Evolutionary conservation across 2,888 invertebrate genomes (phyloP).

Genomic region (Drosophila longiperda): DNA sequence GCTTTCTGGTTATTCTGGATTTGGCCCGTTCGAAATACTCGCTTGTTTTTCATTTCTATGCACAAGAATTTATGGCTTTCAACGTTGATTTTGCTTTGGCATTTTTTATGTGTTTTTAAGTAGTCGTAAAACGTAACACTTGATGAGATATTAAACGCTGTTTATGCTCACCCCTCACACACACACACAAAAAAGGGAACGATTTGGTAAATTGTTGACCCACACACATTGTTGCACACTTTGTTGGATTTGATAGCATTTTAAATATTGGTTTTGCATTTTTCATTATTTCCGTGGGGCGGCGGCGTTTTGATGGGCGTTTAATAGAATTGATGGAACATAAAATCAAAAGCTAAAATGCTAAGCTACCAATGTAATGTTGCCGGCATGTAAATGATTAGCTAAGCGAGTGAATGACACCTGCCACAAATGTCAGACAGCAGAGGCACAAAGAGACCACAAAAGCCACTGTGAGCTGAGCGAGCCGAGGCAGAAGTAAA

Average conservation of each 20-base stretch:
- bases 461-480: conserved; percentile 31
- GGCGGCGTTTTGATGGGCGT: conserved; percentile 46
- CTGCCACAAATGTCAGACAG: conserved; percentile 57
- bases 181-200: conserved; percentile 3
- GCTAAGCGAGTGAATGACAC: conserved; percentile 63
- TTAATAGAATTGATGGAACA: conserved; percentile 68
- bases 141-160: conserved; percentile 83
- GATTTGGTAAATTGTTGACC: conserved; percentile 10
- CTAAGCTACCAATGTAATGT: conserved; percentile 7
- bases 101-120: conserved; percentile 83
- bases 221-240: conserved; percentile 64
- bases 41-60: conserved; percentile 62
- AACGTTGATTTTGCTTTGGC: conserved; percentile 73
- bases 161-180: conserved; percentile 52
- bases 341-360: conserved; percentile 30
- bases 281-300: conserved; percentile 63
- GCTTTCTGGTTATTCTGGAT: conserved; percentile 63
- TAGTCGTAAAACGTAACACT: conserved; percentile 84
- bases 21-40: conserved; percentile 24
- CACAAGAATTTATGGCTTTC: conserved; percentile 73
- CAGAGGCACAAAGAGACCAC: conserved; percentile 67
- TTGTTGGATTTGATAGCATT: conserved; percentile 75
- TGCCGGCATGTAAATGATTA: conserved; percentile 48
- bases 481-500: background rate
- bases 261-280: conserved; percentile 79